phyloP scores from a whole-genome alignment of 1,140 invertebrate genomes.

The Theocolax elegans region DNA sequence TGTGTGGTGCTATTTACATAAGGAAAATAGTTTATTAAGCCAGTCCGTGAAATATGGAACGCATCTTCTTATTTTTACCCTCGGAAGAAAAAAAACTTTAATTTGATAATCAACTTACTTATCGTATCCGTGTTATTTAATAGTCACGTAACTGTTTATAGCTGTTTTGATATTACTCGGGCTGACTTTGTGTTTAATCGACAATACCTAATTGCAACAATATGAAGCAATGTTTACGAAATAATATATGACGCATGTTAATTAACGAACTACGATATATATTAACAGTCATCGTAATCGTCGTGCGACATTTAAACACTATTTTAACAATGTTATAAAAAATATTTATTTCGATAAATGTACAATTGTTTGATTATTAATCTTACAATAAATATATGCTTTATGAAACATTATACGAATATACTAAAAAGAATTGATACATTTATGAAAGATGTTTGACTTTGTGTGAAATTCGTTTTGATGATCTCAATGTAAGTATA shows the following conservation, averaged over 20 bases:
- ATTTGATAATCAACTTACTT: no score
- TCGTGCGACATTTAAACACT: no score
- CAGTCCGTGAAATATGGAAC: slow-evolving; percentile 36
- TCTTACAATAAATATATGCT: no score
- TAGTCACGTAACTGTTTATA: background rate
- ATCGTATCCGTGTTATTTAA: no score
- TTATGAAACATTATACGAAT: no score
- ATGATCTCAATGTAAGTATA: slow-evolving; percentile 10
- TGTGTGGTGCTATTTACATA: slow-evolving; percentile 32
- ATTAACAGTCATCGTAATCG: background rate
- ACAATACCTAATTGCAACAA: slow-evolving; percentile 31
- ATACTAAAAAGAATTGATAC: background rate
- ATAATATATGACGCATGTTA: no score
- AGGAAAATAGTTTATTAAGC: slow-evolving; percentile 13
- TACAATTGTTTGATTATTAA: no score
- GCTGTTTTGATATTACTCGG: slow-evolving; percentile 28
- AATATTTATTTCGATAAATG: background rate
- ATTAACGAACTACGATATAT: no score
- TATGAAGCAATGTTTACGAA: slow-evolving; percentile 7
- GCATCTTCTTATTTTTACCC: background rate
- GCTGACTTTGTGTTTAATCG: slow-evolving; percentile 33
- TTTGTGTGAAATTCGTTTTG: background rate
- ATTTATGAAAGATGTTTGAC: background rate
- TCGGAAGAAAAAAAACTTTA: no score
- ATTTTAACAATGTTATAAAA: background rate